phyloP scores from a whole-genome alignment of 2,113 vertebrate species.

The Diphyllodes magnificus region DNA sequence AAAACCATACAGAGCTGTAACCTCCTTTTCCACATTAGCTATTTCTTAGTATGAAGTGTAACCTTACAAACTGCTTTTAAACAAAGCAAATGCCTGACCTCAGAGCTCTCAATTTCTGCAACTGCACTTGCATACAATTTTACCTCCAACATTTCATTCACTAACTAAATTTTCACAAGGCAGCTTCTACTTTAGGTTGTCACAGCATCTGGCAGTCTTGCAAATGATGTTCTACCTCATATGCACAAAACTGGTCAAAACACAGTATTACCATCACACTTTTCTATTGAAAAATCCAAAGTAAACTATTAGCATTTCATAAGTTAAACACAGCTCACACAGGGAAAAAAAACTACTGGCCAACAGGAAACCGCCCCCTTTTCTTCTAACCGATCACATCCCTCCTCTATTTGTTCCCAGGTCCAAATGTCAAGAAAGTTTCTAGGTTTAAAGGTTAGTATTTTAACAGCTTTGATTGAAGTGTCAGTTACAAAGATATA shows the following conservation, averaged over 20 bases:
- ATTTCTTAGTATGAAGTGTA: background rate
- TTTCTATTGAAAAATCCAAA: background rate
- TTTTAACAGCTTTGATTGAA: background rate
- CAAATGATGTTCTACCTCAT: background rate
- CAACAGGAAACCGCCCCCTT: background rate
- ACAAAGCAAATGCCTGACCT: background rate
- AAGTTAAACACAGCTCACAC: background rate
- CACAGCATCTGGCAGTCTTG: background rate
- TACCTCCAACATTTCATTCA: background rate
- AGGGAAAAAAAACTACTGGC: background rate
- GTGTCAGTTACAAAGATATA: accelerated
- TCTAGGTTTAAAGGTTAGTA: constrained; percentile 3
- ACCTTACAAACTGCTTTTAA: background rate
- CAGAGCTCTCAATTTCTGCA: background rate
- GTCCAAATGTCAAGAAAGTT: background rate
- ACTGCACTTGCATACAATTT: background rate
- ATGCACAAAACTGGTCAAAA: background rate
- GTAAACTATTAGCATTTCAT: background rate
- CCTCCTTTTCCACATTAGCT: background rate
- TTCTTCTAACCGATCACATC: background rate
- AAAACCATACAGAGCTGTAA: background rate
- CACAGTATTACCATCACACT: background rate
- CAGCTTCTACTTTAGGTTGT: background rate
- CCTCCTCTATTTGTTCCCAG: background rate
- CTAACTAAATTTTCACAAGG: background rate